Evolutionary conservation across 2,888 invertebrate species (phyloP).

Genomic region (Meganola albula): DNA sequence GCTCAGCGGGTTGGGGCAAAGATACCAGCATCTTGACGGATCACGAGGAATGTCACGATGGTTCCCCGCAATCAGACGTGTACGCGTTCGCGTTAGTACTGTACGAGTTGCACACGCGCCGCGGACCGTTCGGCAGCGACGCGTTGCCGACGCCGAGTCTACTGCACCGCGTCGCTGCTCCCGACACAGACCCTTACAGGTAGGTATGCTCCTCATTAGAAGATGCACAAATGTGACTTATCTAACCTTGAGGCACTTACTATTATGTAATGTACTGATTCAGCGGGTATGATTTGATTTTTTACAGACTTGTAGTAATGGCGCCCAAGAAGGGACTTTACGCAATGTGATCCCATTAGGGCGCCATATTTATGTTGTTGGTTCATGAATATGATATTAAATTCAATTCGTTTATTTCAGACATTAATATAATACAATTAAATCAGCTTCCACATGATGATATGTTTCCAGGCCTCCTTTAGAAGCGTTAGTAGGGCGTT

Average conservation of each 20-base stretch:
- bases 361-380: too few relatives aligned
- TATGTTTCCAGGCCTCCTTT: constrained; percentile 90
- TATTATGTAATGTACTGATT: too few relatives aligned
- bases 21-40: constrained; percentile 38
- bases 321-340: too few relatives aligned
- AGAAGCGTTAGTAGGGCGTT: constrained; percentile 86
- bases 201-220: constrained; percentile 61
- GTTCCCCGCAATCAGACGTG: constrained; percentile 87
- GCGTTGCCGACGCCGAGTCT: constrained; percentile 82
- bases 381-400: too few relatives aligned
- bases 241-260: constrained; percentile 3
- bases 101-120: constrained; percentile 91
- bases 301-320: too few relatives aligned
- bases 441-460: too few relatives aligned
- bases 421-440: too few relatives aligned
- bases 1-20: constrained; percentile 64
- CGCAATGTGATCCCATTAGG: too few relatives aligned
- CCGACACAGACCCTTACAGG: constrained; percentile 76
- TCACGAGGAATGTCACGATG: constrained; percentile 62
- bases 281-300: too few relatives aligned
- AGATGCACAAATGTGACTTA: constrained; percentile 5
- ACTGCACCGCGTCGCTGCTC: constrained; percentile 77
- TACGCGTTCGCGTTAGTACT: constrained; percentile 93
- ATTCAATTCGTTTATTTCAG: too few relatives aligned
- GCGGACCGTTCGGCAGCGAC: constrained; percentile 89